phyloP scores from a whole-genome alignment of 2,888 invertebrate genomes.

The Xanthorhoe spadicearia region DNA sequence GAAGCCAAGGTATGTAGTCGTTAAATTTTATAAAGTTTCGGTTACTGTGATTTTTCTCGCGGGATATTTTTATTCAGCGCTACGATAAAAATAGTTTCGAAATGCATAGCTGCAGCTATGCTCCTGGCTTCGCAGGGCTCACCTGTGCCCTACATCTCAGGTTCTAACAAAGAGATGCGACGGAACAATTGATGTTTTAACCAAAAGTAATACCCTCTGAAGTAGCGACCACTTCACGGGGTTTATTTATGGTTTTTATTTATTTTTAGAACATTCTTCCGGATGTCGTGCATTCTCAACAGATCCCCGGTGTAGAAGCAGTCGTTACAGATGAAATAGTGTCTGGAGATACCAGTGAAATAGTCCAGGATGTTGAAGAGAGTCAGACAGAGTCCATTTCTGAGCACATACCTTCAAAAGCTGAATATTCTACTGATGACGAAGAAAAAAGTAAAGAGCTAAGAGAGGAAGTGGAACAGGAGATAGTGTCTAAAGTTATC shows the following conservation, averaged over 20 bases:
- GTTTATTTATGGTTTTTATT: constrained; percentile 71
- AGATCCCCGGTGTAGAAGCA: constrained; percentile 68
- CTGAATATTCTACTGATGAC: constrained; percentile 68
- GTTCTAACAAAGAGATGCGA: background rate
- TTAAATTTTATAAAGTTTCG: constrained; percentile 26
- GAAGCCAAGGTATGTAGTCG: constrained; percentile 68
- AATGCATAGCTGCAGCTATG: constrained; percentile 63
- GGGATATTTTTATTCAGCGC: constrained; percentile 65
- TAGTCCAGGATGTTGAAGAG: constrained; percentile 56
- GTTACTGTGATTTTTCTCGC: constrained; percentile 47
- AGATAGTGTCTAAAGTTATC: constrained; percentile 55
- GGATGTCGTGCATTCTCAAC: constrained; percentile 83
- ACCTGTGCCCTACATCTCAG: constrained; percentile 34
- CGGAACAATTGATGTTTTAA: constrained; percentile 22
- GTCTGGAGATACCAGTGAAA: constrained; percentile 53
- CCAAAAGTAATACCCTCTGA: constrained; percentile 34
- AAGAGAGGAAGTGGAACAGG: constrained; percentile 54
- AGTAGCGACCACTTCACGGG: constrained; percentile 39
- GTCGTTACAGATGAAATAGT: constrained; percentile 58
- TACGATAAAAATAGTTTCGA: constrained; percentile 69
- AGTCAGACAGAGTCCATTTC: constrained; percentile 76
- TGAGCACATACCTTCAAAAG: constrained; percentile 73
- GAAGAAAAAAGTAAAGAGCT: constrained; percentile 52
- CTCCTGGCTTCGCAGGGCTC: constrained; percentile 46
- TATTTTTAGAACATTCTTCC: constrained; percentile 84